phyloP scores from a whole-genome alignment of 2,797 vertebrate species.

The Cetoscarus ocellatus region DNA sequence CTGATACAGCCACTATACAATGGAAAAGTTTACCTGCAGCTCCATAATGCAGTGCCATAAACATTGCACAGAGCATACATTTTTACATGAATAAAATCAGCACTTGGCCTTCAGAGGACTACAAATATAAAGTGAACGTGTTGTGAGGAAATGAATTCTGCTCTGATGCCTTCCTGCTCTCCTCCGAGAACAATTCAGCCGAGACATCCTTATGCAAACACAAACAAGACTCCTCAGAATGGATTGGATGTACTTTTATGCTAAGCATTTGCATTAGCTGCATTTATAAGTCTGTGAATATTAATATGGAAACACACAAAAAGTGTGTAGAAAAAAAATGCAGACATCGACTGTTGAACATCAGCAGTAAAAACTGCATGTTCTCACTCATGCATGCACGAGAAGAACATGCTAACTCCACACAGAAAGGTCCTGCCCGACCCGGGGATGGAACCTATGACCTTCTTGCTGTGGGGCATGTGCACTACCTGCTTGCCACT shows the following conservation, averaged over 20 bases:
- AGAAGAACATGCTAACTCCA: too few relatives aligned
- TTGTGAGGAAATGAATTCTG: constrained; percentile 21
- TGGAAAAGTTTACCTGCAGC: not conserved
- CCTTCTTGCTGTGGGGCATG: too few relatives aligned
- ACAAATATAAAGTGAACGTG: constrained; percentile 24
- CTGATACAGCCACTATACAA: not conserved
- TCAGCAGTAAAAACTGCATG: constrained; percentile 11
- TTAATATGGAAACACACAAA: constrained; percentile 51
- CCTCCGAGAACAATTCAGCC: constrained; percentile 45
- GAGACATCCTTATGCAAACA: constrained; percentile 59
- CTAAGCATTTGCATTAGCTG: constrained; percentile 74
- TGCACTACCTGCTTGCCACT: too few relatives aligned
- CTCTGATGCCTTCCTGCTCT: constrained; percentile 44
- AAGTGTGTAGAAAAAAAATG: constrained; percentile 38
- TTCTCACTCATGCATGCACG: too few relatives aligned
- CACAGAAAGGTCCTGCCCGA: too few relatives aligned
- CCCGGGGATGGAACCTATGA: too few relatives aligned
- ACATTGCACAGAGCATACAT: not conserved
- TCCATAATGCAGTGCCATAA: not conserved
- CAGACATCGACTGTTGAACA: constrained; percentile 40
- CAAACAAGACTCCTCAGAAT: constrained; percentile 61
- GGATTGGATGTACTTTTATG: constrained; percentile 68
- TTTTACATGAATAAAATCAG: constrained; percentile 22
- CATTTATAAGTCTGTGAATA: constrained; percentile 71
- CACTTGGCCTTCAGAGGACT: constrained; percentile 15